Evolutionary conservation across 1,140 invertebrate species (phyloP), one percentile per base, ranked within the genome.

Genomic region (Drosophila subpulchrella): DNA sequence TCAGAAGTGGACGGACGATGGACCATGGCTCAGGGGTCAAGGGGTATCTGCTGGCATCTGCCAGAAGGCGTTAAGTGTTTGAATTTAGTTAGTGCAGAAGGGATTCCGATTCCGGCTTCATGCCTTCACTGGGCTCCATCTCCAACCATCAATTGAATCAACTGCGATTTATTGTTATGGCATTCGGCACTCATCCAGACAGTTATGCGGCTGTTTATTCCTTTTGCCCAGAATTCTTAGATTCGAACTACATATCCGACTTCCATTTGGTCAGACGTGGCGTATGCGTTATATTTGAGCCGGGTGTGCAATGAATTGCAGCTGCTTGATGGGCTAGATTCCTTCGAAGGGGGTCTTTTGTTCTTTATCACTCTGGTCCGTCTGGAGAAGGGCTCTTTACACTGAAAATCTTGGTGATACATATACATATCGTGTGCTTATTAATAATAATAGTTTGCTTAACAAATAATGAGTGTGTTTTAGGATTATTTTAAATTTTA

Each of bases 131-230:
- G 13, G 8, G 8, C 4, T 20, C 15, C 10, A 5, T 27, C 34
- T 30, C 24, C 27, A 1, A 0, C 48, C 68, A 58, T 71, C 68
- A 71, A 72, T 72, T 73, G 67, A 60, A 60, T 73, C 59, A 46
- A 60, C 70, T 73, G 70, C 70, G 70, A 73, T 73, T 73, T 73
- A 73, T 73, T 73, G 70, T 73, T 72, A 72, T 73, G 70, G 67
- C 65, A 68, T 70, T 70, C 15, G 44, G 44, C 36, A 59, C 66
- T 71, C 32, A 60, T 32, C 54, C 66, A 51, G 66, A 72, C 70
- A 47, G 54, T 72, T 72, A 72, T 73, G 55, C 65, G 55, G 54
- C 67, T 70, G 54, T 58, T 58, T 70, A 51, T 51, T 11, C 44
- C 6, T n/a, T 50, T 67, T 36, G 4, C 1, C 4, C 4, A n/a